phyloP scores from a whole-genome alignment of 2,888 invertebrate species.

The Ornithoptera priamus region DNA sequence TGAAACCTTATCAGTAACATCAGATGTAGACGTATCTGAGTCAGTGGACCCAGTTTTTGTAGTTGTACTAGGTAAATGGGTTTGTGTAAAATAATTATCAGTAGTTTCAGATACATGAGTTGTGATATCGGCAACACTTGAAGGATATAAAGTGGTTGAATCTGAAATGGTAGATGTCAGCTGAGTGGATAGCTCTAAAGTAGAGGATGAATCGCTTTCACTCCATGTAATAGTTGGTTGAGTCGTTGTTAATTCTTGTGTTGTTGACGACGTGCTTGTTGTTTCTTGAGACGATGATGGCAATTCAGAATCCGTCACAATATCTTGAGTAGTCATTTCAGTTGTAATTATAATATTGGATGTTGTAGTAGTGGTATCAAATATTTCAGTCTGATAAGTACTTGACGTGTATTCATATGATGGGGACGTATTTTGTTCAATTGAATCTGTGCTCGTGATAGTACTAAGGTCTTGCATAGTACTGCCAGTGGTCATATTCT shows the following conservation, averaged over 20 bases:
- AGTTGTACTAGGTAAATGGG: not conserved
- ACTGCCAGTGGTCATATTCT: not conserved
- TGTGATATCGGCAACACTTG: not conserved
- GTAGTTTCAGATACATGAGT: conserved; percentile 7
- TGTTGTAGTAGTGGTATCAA: conserved; percentile 8
- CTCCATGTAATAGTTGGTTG: not conserved
- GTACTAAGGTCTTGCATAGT: not conserved
- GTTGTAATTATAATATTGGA: conserved; percentile 5
- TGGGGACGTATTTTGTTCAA: conserved; percentile 2
- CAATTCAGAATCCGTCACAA: not conserved
- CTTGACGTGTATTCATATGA: not conserved
- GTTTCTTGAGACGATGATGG: not conserved
- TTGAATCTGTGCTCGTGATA: not conserved
- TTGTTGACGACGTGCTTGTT: not conserved
- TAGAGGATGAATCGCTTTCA: not conserved
- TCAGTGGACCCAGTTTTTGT: not conserved
- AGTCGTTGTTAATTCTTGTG: conserved; percentile 5
- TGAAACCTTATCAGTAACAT: not conserved
- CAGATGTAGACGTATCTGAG: not conserved
- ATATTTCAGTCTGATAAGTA: conserved; percentile 7
- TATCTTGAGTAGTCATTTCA: conserved; percentile 11
- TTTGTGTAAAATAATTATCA: not conserved
- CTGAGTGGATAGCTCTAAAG: not conserved
- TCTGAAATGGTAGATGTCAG: not conserved
- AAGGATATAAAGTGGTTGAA: not conserved